Base-by-base conservation (phyloP, 1,140 invertebrate species). In the Listronotus bonariensis region DNA sequence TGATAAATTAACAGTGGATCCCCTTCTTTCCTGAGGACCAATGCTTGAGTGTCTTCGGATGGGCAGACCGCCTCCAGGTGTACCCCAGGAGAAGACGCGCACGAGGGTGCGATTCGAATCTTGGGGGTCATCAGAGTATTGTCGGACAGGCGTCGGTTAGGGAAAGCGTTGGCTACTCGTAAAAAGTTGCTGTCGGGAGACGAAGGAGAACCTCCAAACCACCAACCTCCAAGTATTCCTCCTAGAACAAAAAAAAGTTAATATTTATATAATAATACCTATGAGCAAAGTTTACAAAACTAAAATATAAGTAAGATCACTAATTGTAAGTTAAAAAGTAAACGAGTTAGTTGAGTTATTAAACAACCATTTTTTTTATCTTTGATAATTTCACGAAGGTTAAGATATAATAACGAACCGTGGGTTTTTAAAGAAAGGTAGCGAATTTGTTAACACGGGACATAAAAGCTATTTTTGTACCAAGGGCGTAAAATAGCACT, bases 81-180 rank as follows among this genome's bases (percentile, higher is more conserved):
- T 92, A 2, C 89, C 91, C 92, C 91, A 0, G 92, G 92, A 3
- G 91, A 92, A 11, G 90, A 93, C 3, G 88, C 89, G 76, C 90
- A 92, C n/a, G 90, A 92, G 38, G 90, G 90, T 3, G 89, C 90
- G 38, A 93, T 87, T 11, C 88, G 84, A 68, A 93, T 94, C 81
- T 92, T 95, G 10, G 92, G 91, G 20, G 93, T 91, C 87, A 93
- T 93, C 70, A 96, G 81, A 18, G 92, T 93, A 79, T 95, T 96
- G 80, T 96, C 93, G 4, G 92, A 95, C 18, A 95, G 84, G 36
- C 93, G 88, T 48, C 93, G 87, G 75, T 88, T 93, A 15, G 91
- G 88, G 75, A 92, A 91, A 4, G 87, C 86, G 73, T 88, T 92
- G 40, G 86, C 85, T 3, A 96, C 93, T 42, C 91, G 85, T 73